phyloP scores from a whole-genome alignment of 64 coral and sea anemone species.

The Montipora sp. region DNA sequence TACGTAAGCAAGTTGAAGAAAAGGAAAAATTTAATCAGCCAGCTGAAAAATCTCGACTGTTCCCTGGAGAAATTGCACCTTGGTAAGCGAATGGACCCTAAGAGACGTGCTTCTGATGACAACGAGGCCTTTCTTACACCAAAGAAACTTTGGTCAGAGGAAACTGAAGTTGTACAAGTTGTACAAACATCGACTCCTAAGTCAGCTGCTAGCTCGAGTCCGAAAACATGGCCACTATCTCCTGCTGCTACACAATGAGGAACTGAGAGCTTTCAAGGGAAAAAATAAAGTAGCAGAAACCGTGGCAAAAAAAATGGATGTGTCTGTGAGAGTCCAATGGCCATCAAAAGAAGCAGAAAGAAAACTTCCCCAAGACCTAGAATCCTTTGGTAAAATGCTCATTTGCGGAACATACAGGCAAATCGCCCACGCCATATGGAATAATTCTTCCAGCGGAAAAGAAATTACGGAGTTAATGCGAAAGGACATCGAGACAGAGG shows the following conservation, averaged over 20 bases:
- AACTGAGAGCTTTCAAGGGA: not conserved
- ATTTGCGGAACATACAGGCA: constrained; percentile 76
- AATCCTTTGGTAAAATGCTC: constrained; percentile 75
- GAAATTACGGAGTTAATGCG: constrained; percentile 26
- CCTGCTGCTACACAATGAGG: not conserved
- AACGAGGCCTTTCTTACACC: not conserved
- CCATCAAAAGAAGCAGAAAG: constrained; percentile 15
- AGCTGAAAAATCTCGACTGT: not conserved
- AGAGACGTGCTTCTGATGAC: not conserved
- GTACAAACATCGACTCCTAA: too few species aligned
- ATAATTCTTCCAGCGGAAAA: constrained; percentile 35
- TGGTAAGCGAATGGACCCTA: not conserved
- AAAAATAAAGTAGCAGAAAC: not conserved
- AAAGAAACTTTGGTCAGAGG: too few species aligned
- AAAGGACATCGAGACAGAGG: constrained; percentile 63
- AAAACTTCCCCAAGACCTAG: constrained; percentile 67
- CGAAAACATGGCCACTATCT: too few species aligned
- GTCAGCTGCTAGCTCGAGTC: too few species aligned
- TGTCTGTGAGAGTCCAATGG: constrained; percentile 7
- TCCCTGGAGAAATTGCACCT: not conserved
- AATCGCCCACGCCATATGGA: constrained; percentile 69
- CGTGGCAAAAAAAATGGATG: not conserved
- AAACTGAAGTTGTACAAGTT: too few species aligned
- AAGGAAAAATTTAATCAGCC: not conserved
- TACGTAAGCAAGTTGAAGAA: not conserved